Evolutionary conservation across 2,888 invertebrate genomes (phyloP).

Genomic region (Cryptocheilus praepositus): DNA sequence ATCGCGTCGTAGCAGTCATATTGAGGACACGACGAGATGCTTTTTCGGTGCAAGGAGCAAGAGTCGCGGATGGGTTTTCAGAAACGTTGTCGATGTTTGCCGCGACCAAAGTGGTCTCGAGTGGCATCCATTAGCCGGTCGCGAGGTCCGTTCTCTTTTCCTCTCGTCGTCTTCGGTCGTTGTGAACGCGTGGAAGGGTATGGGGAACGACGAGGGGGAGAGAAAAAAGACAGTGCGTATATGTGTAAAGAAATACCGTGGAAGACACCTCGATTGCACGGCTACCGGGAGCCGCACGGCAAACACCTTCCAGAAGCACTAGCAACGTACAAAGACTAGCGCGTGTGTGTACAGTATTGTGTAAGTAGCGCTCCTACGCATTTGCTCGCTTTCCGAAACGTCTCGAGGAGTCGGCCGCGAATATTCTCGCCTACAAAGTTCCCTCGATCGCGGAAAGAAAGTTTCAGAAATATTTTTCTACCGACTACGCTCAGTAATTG

Average conservation of each 20-base stretch:
- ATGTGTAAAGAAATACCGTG: slow-evolving; percentile 71
- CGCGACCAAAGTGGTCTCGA: slow-evolving; percentile 73
- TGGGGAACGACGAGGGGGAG: slow-evolving; percentile 30
- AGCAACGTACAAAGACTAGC: slow-evolving; percentile 33
- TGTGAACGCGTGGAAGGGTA: slow-evolving; percentile 26
- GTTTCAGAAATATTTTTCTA: no score
- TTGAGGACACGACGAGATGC: no score
- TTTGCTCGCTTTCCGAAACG: slow-evolving; percentile 57
- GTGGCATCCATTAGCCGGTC: slow-evolving; percentile 72
- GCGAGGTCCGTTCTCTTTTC: slow-evolving; percentile 44
- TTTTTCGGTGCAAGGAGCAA: slow-evolving; percentile 41
- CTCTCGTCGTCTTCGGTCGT: slow-evolving; percentile 13
- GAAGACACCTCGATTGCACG: slow-evolving; percentile 71
- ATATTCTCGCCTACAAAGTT: no score
- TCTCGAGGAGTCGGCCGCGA: slow-evolving; percentile 37
- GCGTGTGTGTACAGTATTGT: slow-evolving; percentile 29
- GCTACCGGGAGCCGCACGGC: slow-evolving; percentile 71
- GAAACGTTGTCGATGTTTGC: slow-evolving; percentile 72
- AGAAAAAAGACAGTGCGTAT: slow-evolving; percentile 60
- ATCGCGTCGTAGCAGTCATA: no score
- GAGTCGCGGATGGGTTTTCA: slow-evolving; percentile 67
- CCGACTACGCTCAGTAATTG: no score
- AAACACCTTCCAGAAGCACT: slow-evolving; percentile 56
- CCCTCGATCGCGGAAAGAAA: no score
- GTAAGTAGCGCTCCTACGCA: slow-evolving; percentile 46